Percentiles rank a stretch among this genome's conserved stretches.
phyloP scores from a whole-genome alignment of 2,888 invertebrate species.

The Physocephala rufipes region DNA sequence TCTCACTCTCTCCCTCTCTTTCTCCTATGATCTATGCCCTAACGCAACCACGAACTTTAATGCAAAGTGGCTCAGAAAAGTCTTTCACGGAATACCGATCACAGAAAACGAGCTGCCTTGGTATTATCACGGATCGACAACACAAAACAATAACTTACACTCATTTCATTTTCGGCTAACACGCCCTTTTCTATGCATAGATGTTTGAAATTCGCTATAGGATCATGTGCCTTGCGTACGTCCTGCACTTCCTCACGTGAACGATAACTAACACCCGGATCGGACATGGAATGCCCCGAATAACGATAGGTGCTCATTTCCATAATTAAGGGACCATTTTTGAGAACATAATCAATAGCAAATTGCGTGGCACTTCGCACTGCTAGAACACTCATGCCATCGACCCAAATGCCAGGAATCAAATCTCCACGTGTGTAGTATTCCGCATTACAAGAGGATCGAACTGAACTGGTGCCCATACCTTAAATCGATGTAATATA shows the following conservation, averaged over 20 bases:
- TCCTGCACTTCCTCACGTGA: conserved; percentile 94
- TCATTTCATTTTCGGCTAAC: conserved; percentile 83
- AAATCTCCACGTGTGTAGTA: conserved; percentile 84
- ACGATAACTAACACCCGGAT: conserved; percentile 95
- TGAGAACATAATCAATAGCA: conserved; percentile 72
- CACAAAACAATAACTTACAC: conserved; percentile 71
- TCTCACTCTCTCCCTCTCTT: too few relatives aligned
- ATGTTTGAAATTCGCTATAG: conserved; percentile 93
- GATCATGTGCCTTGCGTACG: conserved; percentile 91
- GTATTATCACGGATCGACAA: background rate
- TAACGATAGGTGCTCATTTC: conserved; percentile 96
- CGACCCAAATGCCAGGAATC: conserved; percentile 84
- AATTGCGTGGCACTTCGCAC: conserved; percentile 85
- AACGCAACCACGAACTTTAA: too few relatives aligned
- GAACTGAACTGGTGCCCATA: conserved; percentile 79
- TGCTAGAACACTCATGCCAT: conserved; percentile 83
- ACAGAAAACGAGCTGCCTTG: background rate
- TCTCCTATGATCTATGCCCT: too few relatives aligned
- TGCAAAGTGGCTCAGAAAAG: too few relatives aligned
- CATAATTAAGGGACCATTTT: conserved; percentile 80
- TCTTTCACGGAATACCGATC: too few relatives aligned
- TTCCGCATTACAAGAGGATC: conserved; percentile 76
- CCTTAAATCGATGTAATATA: conserved; percentile 63
- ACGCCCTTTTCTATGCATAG: conserved; percentile 69
- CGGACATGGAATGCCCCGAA: conserved; percentile 98